phyloP scores from a whole-genome alignment of 2,113 vertebrate genomes.

The Siniperca knerii region DNA sequence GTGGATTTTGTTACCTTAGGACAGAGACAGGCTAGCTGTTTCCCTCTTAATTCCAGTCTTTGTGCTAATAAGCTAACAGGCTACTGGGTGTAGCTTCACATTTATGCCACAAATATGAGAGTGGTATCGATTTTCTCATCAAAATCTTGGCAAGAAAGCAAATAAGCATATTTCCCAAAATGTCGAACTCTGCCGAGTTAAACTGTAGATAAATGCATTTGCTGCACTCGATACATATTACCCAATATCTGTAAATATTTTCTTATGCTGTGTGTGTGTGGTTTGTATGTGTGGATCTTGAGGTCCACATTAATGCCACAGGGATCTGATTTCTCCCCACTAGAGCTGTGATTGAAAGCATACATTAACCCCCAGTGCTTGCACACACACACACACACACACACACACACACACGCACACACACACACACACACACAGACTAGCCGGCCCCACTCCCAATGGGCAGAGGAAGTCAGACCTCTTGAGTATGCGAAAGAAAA shows the following conservation, averaged over 20 bases:
- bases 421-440: slow-evolving; percentile 39
- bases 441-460: slow-evolving; percentile 39
- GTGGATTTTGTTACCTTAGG: too few relatives aligned
- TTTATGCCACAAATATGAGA: too few relatives aligned
- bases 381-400: slow-evolving; percentile 43
- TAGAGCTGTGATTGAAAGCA: slow-evolving; percentile 74
- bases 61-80: background rate
- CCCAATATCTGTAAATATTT: slow-evolving; percentile 18
- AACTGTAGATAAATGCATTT: background rate
- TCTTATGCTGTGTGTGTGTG: background rate
- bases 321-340: slow-evolving; percentile 75
- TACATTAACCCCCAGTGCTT: slow-evolving; percentile 67
- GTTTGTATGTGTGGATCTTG: slow-evolving; percentile 25
- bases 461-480: slow-evolving; percentile 63
- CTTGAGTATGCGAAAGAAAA: slow-evolving; percentile 52
- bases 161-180: background rate
- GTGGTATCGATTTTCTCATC: background rate
- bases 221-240: slow-evolving; percentile 3
- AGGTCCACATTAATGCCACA: slow-evolving; percentile 33
- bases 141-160: background rate
- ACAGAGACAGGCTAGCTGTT: background rate
- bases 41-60: background rate
- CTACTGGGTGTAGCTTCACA: too few relatives aligned
- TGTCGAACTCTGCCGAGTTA: background rate
- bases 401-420: slow-evolving; percentile 30